These are phyloP conservation scores for Laticauda colubrina DNA, from an alignment of 2,113 vertebrate genomes.

Conservation along the genomic window DNA sequence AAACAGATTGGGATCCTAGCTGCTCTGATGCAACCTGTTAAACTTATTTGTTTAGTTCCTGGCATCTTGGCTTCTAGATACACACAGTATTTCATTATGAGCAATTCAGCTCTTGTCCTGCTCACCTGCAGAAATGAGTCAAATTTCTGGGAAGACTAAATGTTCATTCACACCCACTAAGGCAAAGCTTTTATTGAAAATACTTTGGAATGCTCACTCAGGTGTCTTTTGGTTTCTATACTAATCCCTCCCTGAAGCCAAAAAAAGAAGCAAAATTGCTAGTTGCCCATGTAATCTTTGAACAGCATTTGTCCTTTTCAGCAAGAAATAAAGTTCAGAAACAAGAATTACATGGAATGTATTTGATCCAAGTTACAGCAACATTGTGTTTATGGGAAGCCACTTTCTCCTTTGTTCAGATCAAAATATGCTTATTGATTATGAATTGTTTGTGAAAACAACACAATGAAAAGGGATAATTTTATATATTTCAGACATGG, in stretches of 20 bases:
- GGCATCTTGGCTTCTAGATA: background rate
- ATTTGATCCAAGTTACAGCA: slow-evolving; percentile 3
- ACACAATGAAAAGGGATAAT: background rate
- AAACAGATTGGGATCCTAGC: background rate
- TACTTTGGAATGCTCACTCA: slow-evolving; percentile 2
- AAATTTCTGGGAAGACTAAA: slow-evolving; percentile 4
- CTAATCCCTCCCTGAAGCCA: background rate
- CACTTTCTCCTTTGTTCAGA: background rate
- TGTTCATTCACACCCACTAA: slow-evolving; percentile 5
- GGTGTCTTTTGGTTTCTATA: slow-evolving; percentile 21
- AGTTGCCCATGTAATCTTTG: background rate
- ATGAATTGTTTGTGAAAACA: background rate
- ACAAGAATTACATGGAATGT: background rate
- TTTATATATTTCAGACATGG: background rate
- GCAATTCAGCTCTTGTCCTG: background rate
- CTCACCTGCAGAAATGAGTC: slow-evolving; percentile 18
- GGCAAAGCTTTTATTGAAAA: background rate
- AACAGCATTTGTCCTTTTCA: background rate
- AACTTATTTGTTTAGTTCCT: background rate
- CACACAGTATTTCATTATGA: background rate
- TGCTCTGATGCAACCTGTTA: background rate
- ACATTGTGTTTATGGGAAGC: background rate
- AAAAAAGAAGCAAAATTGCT: slow-evolving; percentile 20
- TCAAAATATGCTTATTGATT: background rate
- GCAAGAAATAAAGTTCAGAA: background rate